phyloP scores from a whole-genome alignment of 2,113 vertebrate species.

The Pterophyllum scalare region DNA sequence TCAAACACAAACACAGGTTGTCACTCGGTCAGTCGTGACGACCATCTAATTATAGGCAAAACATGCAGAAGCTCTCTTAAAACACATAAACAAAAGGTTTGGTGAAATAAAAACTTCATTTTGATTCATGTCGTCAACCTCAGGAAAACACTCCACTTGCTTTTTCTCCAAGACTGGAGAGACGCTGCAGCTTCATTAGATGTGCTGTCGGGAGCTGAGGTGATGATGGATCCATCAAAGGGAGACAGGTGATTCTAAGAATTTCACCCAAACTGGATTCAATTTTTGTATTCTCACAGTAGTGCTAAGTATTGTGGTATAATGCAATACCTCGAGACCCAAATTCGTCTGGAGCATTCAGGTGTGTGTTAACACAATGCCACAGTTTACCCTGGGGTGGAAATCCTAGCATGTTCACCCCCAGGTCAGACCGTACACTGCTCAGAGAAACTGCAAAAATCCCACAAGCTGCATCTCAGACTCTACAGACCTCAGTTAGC shows the following conservation, averaged over 20 bases:
- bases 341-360: background rate
- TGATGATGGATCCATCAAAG: background rate
- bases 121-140: background rate
- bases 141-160: background rate
- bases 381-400: background rate
- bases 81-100: background rate
- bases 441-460: too few species aligned
- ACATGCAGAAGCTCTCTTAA: slow-evolving; percentile 7
- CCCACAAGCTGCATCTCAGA: too few species aligned
- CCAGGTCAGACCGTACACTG: background rate
- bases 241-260: background rate
- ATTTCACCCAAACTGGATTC: background rate
- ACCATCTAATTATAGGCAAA: slow-evolving; percentile 22
- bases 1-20: background rate
- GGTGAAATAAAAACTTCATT: background rate
- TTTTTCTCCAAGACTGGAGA: background rate
- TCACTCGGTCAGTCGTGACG: background rate
- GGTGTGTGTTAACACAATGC: background rate
- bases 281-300: background rate
- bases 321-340: background rate
- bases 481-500: too few species aligned
- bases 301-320: background rate
- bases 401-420: accelerated
- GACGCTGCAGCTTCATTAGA: slow-evolving; percentile 9
- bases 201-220: background rate